These are phyloP conservation scores for Grapholita molesta DNA, from an alignment of 1,140 invertebrate species.

Conservation along the genomic window DNA sequence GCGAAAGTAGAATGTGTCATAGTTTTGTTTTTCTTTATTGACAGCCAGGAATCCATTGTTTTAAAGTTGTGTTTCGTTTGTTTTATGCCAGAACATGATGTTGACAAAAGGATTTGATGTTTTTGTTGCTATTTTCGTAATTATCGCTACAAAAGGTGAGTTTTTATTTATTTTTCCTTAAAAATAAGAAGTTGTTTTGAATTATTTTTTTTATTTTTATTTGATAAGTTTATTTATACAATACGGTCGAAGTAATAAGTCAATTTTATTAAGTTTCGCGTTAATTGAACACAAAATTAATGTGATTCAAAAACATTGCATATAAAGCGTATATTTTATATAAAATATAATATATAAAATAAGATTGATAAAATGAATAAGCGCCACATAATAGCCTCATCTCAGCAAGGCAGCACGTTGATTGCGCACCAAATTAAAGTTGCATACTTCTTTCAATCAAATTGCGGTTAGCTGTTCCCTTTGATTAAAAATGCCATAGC, in stretches of 20 bases:
- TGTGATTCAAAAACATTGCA: too few species aligned
- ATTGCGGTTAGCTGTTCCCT: conserved; percentile 4
- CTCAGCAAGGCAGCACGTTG: too few species aligned
- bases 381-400: too few species aligned
- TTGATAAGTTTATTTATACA: not conserved
- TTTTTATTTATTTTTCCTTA: conserved; percentile 12
- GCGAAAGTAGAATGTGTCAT: conserved; percentile 41
- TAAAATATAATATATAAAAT: too few species aligned
- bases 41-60: not conserved
- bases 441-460: not conserved
- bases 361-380: too few species aligned
- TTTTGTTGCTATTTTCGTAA: conserved; percentile 26
- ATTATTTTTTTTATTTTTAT: not conserved
- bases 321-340: too few species aligned
- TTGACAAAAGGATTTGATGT: conserved; percentile 20
- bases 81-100: conserved; percentile 1
- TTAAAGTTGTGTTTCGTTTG: conserved; percentile 22
- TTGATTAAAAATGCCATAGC: not conserved
- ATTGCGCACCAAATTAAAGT: not conserved
- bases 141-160: conserved; percentile 31
- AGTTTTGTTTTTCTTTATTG: not conserved
- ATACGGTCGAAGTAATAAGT: not conserved
- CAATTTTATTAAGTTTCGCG: too few species aligned
- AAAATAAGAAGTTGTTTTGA: too few species aligned
- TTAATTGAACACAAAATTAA: too few species aligned